Base-by-base conservation (phyloP, 2,113 vertebrate species). In the Fulmarus glacialis region DNA sequence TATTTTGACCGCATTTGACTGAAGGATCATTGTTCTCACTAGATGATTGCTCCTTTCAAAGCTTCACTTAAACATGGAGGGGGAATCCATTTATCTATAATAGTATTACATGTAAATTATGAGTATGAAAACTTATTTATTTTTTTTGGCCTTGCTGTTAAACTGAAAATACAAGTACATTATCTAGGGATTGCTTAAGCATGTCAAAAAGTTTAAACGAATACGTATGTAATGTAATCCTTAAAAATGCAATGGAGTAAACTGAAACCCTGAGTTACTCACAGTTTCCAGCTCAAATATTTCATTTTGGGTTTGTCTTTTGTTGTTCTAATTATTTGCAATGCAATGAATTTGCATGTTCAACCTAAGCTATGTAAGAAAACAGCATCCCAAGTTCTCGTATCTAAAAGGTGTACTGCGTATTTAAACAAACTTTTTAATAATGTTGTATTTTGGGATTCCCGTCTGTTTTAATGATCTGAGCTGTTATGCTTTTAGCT, bases 401-500 rank as follows among this genome's bases (percentile, higher is more conserved):
- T 98, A 97, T 97, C 97, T 98, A 91, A 98, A 98, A 98, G 94
- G 90, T 98, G 74, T 98, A 98, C 97, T 98, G 96, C 97, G 56
- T 98, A 98, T 98, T 98, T 98, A 98, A 98, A 98, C 93, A 98
- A 97, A 96, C 95, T 98, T 98, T 96, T 96, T 8, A 98, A 98
- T 98, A 93, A 97, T 99, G 98, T 98, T 98, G 97, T 98, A 96
- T 99, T 98, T 98, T 97, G 98, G 97, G 98, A 97, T 98, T 98
- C 98, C 98, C 98, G 91, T 98, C 97, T 98, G 98, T 98, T 98
- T 97, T 90, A 98, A 98, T 98, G 90, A 98, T 98, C 98, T 98
- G 96, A 98, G 98, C 98, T 98, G 98, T 98, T 98, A 98, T 98
- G 98, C 98, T 99, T 98, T 98, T 99, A 98, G 98, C 98, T 99